These are phyloP conservation scores for Prionailurus bengalensis DNA, from an alignment of 2,113 vertebrate species.

Conservation along the genomic window DNA sequence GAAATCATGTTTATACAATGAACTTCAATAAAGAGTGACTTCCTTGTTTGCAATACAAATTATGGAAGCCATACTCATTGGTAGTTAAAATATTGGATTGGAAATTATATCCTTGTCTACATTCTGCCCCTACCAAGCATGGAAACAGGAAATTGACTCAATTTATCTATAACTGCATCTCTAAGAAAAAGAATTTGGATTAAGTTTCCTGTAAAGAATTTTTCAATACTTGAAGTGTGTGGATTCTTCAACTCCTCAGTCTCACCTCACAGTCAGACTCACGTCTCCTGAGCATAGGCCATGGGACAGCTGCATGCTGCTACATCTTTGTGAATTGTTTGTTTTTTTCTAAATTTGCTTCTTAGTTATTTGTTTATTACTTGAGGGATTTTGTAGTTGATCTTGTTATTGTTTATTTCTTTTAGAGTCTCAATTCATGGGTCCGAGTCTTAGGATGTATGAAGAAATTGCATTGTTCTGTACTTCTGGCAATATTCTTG, in stretches of 20 bases:
- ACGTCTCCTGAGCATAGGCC: not conserved
- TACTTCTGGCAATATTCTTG: not conserved
- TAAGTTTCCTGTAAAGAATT: not conserved
- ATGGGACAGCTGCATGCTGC: not conserved
- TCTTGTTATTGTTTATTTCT: not conserved
- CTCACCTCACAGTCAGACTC: not conserved
- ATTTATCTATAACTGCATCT: not conserved
- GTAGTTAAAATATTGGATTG: not conserved
- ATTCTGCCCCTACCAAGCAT: not conserved
- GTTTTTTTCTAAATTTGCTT: not conserved
- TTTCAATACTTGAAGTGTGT: not conserved
- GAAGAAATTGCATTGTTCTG: not conserved
- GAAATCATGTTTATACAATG: conserved; percentile 57
- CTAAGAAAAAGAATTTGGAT: not conserved
- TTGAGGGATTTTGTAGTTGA: not conserved
- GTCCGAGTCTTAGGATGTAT: not conserved
- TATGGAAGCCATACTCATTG: not conserved
- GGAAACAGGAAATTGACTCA: not conserved
- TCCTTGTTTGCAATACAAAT: conserved; percentile 32
- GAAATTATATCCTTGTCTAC: not conserved
- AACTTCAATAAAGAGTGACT: not conserved
- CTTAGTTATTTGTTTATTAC: not conserved
- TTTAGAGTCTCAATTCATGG: not conserved
- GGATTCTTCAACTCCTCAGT: not conserved
- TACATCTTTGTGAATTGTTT: not conserved